Conservation (phyloP, 2,113 vertebrate species). For the Neogale vison region DNA sequence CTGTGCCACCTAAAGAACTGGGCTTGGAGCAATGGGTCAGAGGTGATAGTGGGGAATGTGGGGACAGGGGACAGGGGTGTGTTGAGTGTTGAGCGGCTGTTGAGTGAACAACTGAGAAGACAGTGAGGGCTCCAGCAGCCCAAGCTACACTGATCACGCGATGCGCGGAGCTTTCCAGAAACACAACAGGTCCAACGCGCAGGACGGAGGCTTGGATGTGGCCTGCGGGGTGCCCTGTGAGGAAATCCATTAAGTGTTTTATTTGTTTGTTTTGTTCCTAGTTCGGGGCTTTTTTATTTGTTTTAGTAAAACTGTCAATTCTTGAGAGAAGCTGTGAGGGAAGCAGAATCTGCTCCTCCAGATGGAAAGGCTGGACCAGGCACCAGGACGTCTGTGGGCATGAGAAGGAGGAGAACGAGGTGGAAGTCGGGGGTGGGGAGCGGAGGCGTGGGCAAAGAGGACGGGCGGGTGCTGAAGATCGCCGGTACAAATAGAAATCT, state of each 20-base stretch:
- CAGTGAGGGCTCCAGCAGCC: rapidly evolving
- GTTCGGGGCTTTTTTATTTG: background rate
- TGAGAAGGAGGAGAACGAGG: background rate
- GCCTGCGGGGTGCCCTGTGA: rapidly evolving
- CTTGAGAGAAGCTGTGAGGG: constrained; percentile 1
- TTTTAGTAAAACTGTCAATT: constrained; percentile 42
- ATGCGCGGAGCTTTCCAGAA: background rate
- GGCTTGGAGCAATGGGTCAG: background rate
- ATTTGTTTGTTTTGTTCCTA: background rate
- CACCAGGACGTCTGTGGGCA: background rate
- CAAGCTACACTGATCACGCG: background rate
- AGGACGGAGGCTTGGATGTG: rapidly evolving
- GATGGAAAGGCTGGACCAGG: background rate
- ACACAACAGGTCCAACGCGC: rapidly evolving
- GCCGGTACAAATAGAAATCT: rapidly evolving
- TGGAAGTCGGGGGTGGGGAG: rapidly evolving
- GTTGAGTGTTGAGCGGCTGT: too few relatives aligned
- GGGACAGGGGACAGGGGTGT: background rate
- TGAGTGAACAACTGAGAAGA: background rate
- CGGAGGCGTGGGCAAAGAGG: rapidly evolving
- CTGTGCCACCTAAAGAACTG: background rate
- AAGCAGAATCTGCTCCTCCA: constrained; percentile 38
- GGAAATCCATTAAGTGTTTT: background rate
- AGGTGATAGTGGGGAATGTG: rapidly evolving
- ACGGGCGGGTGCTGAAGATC: rapidly evolving